phyloP scores from a whole-genome alignment of 2,888 invertebrate genomes.

The Sipha maydis region DNA sequence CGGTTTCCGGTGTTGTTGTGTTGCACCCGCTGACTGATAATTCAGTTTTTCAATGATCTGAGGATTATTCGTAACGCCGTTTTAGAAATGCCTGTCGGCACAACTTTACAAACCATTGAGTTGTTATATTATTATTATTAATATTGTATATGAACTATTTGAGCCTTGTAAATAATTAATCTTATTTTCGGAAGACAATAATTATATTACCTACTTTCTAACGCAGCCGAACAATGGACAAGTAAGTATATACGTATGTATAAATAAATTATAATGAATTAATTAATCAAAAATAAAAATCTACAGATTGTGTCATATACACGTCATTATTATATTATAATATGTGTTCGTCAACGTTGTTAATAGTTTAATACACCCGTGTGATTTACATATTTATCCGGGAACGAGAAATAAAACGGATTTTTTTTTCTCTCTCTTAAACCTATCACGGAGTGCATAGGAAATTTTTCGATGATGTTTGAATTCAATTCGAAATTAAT shows the following conservation, averaged over 20 bases:
- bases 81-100: constrained; percentile 46
- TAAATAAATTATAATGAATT: constrained; percentile 28
- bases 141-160: neutral
- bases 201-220: constrained; percentile 21
- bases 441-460: neutral
- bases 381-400: neutral
- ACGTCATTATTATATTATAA: neutral
- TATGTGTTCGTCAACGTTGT: neutral
- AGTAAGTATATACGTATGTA: no score
- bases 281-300: constrained; percentile 34
- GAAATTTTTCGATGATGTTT: neutral
- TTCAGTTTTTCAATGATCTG: neutral
- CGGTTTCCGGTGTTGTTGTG: no score
- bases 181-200: constrained; percentile 31
- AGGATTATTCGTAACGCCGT: constrained; percentile 26
- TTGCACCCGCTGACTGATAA: no score
- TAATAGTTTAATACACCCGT: neutral
- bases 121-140: neutral
- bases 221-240: constrained; percentile 26
- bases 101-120: neutral
- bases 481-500: no score
- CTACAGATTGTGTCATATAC: neutral
- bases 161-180: constrained; percentile 37
- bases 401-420: no score
- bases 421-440: neutral